phyloP scores from a whole-genome alignment of 2,113 vertebrate species.

The Podilymbus podiceps region DNA sequence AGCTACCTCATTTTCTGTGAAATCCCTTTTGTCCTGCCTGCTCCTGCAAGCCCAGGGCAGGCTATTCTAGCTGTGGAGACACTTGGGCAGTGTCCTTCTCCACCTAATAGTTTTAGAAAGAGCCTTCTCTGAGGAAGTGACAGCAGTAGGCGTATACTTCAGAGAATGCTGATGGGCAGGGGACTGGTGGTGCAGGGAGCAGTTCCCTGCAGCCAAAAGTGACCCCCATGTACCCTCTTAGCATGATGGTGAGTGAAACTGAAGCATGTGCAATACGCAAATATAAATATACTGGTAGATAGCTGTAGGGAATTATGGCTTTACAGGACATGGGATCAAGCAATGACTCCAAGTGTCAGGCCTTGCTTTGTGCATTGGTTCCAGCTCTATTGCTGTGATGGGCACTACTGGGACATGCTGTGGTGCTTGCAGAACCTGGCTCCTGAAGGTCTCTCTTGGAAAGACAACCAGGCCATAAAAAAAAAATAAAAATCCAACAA shows the following conservation, averaged over 20 bases:
- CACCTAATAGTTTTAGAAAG: not conserved
- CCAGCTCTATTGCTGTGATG: rapidly evolving
- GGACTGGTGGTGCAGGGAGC: not conserved
- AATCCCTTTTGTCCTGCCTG: not conserved
- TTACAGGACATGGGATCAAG: not conserved
- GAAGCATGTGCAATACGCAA: not conserved
- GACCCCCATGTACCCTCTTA: not conserved
- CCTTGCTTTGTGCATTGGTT: not conserved
- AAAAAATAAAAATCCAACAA: not conserved
- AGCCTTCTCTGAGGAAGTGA: not conserved
- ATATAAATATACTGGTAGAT: not conserved
- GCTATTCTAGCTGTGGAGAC: not conserved
- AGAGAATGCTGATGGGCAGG: not conserved
- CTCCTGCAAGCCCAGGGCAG: not conserved
- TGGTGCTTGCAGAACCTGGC: not conserved
- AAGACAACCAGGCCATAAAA: not conserved
- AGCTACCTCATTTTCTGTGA: not conserved
- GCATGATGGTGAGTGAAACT: not conserved
- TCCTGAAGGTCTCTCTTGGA: not conserved
- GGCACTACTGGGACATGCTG: too few species aligned
- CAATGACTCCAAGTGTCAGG: not conserved
- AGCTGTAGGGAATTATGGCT: not conserved
- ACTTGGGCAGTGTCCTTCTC: not conserved
- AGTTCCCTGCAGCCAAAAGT: not conserved
- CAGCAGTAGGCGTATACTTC: not conserved